Base-by-base conservation (phyloP, 2,888 invertebrate species). In the Zootermopsis nevadensis region DNA sequence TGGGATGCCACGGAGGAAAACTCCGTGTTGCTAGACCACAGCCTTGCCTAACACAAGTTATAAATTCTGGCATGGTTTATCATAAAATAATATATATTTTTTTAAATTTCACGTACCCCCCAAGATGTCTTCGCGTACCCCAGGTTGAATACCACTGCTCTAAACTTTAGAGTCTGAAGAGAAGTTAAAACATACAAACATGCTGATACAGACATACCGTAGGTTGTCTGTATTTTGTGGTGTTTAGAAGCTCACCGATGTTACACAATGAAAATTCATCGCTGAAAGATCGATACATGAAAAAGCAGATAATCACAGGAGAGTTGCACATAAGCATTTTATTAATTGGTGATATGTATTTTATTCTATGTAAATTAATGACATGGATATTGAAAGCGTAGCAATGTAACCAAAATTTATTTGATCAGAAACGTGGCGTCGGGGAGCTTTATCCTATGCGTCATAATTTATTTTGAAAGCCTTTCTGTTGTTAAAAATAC, bases 391-490 rank as follows among this genome's bases (percentile, higher is more conserved):
- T 30, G 69, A 69, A 33, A 22, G 69, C 69, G 33, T 22, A 69
- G 69, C 69, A 69, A 48, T 3, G 69, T 69, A 69, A 55, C 31
- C 31, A 55, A 55, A 77, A 55, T 53, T 77, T 77, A 77, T 69
- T 42, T 55, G 42, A 77, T 55, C 76, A 76, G 55, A 69, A 77
- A 55, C 77, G 77, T 77, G 30, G 53, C 77, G 77, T 77, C 77
- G 31, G 31, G 30, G 55, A n/a, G 33, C 53, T 55, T 31, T 69
- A 69, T 69, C 31, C 27, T 24, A 55, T 77, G 77, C 77, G 77
- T 77, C 55, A 77, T 55, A 77, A 77, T 77, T 77, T 53, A 77
- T 77, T n/a, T n/a, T 77, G 55, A 48, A 77, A 55, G 77, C 55
- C 55, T 33, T 77, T 77, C 77, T 77, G 53, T 53, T 77, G 55